Conservation (phyloP, 2,113 vertebrate genomes). For the Rattus rattus region DNA sequence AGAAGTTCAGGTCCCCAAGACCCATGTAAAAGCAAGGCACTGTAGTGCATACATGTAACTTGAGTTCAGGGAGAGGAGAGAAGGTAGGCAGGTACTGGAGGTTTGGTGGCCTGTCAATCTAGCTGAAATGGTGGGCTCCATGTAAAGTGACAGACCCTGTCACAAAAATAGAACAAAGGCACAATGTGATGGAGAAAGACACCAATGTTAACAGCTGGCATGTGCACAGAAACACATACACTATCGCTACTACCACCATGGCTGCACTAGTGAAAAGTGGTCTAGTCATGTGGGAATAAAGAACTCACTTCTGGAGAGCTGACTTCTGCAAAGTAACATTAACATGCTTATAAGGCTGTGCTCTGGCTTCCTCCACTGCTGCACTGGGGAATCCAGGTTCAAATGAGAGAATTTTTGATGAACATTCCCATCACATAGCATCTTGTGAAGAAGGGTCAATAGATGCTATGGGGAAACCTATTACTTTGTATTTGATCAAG, state of each 20-base stretch:
- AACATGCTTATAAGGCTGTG: background rate
- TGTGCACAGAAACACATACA: background rate
- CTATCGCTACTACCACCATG: background rate
- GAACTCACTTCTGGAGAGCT: background rate
- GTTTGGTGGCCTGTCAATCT: background rate
- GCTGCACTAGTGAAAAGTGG: background rate
- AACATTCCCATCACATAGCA: no score
- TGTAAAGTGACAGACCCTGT: background rate
- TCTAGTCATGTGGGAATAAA: background rate
- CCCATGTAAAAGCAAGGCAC: background rate
- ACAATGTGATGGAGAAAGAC: background rate
- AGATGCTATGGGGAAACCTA: background rate
- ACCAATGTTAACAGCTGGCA: background rate
- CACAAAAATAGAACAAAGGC: background rate
- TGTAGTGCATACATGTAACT: background rate
- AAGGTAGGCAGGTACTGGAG: background rate
- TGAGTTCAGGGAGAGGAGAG: no score
- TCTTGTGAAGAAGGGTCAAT: slow-evolving; percentile 19
- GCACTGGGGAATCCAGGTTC: background rate
- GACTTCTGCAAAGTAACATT: background rate
- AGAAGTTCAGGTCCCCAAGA: no score
- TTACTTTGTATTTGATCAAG: background rate
- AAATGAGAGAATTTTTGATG: background rate
- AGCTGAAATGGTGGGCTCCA: background rate
- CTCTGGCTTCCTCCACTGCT: background rate